A percentile compares a stretch with the other conserved stretches of the same genome.
Evolutionary conservation across 2,113 vertebrate species (phyloP).

Genomic region (Plecturocebus donacophilus): DNA sequence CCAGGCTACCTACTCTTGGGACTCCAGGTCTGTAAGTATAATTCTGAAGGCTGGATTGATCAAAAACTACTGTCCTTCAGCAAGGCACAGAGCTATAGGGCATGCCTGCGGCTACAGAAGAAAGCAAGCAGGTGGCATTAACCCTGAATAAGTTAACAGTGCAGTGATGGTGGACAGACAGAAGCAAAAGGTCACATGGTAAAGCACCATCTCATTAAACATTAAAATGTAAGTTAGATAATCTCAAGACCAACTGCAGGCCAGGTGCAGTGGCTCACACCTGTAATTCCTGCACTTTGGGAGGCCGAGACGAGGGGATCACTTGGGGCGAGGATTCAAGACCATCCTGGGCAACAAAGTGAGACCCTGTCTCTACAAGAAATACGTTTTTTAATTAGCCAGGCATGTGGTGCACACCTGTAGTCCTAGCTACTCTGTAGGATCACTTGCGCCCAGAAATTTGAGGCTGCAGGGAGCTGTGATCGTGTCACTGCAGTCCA

Average conservation of each 20-base stretch:
- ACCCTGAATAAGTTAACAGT: background rate
- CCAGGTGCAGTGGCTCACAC: no score
- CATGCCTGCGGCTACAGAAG: background rate
- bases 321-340: no score
- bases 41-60: background rate
- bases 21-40: fast-evolving
- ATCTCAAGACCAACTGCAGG: background rate
- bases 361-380: no score
- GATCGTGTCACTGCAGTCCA: no score
- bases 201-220: background rate
- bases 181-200: background rate
- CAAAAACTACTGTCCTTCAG: background rate
- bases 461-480: no score
- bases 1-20: background rate
- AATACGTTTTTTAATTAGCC: no score
- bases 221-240: fast-evolving
- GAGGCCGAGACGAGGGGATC: no score
- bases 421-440: no score
- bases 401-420: no score
- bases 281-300: no score
- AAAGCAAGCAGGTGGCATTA: fast-evolving
- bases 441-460: no score
- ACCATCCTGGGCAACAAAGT: no score
- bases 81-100: background rate
- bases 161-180: background rate